Conservation (phyloP, 2,113 vertebrate genomes). For the Eonycteris spelaea region DNA sequence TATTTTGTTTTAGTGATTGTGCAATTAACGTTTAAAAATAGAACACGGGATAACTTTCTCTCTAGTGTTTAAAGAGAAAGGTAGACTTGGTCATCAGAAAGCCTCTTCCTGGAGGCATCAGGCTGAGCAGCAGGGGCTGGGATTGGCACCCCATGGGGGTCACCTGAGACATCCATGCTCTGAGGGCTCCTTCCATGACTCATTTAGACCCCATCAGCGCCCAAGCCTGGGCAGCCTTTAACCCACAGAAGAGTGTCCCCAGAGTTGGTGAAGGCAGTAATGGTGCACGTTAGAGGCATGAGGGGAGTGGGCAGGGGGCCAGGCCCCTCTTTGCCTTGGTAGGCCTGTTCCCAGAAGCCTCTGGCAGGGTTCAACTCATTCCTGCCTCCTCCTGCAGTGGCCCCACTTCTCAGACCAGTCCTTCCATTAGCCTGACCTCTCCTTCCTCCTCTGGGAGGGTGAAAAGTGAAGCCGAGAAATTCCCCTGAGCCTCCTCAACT, state of each 20-base stretch:
- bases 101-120: not conserved
- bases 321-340: not conserved
- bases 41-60: not conserved
- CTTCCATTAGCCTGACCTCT: not conserved
- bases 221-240: not conserved
- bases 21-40: not conserved
- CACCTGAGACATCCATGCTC: not conserved
- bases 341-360: not conserved
- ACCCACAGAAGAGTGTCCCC: not conserved
- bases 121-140: not conserved
- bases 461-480: not conserved
- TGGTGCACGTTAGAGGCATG: not conserved
- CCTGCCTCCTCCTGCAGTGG: too few relatives aligned
- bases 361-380: not conserved
- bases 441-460: not conserved
- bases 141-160: rapidly evolving
- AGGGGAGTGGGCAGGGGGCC: not conserved
- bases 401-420: not conserved
- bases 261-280: not conserved
- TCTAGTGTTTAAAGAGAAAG: not conserved
- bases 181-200: not conserved
- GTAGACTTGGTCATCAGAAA: not conserved
- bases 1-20: not conserved
- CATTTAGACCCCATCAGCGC: not conserved
- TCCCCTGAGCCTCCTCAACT: not conserved